A percentile compares a stretch with the other conserved stretches of the same genome.
Conservation (phyloP, 2,113 vertebrate genomes). For the Entomyzon cyanotis region DNA sequence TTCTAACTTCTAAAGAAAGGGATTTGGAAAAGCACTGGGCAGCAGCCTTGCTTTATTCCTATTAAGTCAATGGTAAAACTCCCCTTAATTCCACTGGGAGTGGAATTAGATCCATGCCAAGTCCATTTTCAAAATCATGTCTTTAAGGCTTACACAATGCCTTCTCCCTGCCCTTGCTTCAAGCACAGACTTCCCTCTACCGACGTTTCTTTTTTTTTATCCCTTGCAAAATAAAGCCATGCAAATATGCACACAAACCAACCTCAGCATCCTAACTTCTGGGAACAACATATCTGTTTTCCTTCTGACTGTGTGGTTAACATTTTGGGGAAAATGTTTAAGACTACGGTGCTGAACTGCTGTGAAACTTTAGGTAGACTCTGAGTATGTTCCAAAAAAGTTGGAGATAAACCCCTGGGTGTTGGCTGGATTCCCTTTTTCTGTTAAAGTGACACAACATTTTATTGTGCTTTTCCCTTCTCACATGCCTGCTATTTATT, state of each 20-base stretch:
- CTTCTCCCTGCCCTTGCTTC: neutral
- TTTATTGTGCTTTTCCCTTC: neutral
- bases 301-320: neutral
- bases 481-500: neutral
- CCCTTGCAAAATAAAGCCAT: neutral
- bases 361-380: neutral
- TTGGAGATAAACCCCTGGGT: neutral
- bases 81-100: slow-evolving; percentile 16
- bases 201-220: neutral
- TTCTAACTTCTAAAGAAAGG: slow-evolving; percentile 22
- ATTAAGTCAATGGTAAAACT: slow-evolving; percentile 38
- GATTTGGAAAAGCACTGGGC: slow-evolving; percentile 25
- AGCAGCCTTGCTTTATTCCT: slow-evolving; percentile 28
- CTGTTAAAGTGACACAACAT: neutral
- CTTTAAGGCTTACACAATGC: neutral
- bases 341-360: neutral
- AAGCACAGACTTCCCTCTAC: slow-evolving; percentile 15
- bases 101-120: neutral
- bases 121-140: neutral
- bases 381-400: neutral
- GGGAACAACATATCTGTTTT: neutral
- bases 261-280: neutral
- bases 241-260: neutral
- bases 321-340: neutral
- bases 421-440: neutral